Evolutionary conservation across 2,888 invertebrate species (phyloP), one percentile per base, ranked within the genome.

Genomic region (Sussaba pulchella): DNA sequence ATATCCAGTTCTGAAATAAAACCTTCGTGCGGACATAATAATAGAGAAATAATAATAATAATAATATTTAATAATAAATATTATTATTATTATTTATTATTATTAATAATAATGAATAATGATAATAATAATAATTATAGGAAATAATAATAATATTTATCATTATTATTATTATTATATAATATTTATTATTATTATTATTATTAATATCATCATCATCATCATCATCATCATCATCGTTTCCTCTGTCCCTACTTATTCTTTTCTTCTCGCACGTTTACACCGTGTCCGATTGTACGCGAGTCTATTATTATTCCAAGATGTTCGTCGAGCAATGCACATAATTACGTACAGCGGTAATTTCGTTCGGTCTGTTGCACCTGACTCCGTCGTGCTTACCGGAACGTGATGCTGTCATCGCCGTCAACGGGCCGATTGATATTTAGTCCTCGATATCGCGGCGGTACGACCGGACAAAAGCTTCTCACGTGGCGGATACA

Each of bases 371-470:
- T 63, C 74, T 70, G 84, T 71, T 73, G 84, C 84, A 82, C 83
- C 81, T 81, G 78, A 77, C 75, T 77, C 66, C 66, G 39, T 72
- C 72, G 78, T 31, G 57, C 59, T 61, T 45, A 72, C 69, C 69
- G 66, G 17, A 24, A 31, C 39, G 41, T 26, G n/a, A 26, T 45
- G 21, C 24, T 10, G 5, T 8, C 39, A 41, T 57, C 21, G 75
- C 86, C 85, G 89, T 89, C 88, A 89, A 89, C 85, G 87, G n/a
- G 83, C 89, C 87, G 78, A 61, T 61, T 85, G 84, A 78, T 85
- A 85, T 87, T 88, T 87, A 86, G 86, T 85, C 87, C 82, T 85
- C 85, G 83, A 84, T 83, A 36, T 26, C 57, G 57, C 17, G 43
- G 57, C 19, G 19, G n/a, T 67, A 21, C 31, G 57, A 82, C 81